Evolutionary conservation across 2,888 invertebrate species (phyloP), one percentile per base, ranked within the genome.

Genomic region (Coecobrya sp.): DNA sequence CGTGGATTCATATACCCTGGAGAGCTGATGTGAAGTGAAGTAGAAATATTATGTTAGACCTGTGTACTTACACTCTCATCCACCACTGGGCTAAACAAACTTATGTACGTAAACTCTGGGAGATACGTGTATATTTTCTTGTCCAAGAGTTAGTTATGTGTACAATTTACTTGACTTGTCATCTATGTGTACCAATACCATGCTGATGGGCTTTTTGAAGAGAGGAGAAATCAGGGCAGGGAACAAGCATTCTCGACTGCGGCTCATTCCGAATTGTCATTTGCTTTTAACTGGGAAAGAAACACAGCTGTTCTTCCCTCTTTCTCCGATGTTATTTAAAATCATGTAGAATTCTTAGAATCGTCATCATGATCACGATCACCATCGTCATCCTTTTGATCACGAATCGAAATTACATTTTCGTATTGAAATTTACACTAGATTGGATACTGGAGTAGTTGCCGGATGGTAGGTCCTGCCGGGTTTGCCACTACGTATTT

Each of bases 401-500:
- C 79, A 79, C 52, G 52, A 79, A 8, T 79, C 19, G 79, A 79
- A 52, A 79, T 79, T 49, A 79, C 79, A 52, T 79, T 79, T 79
- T 25, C 52, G 25, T 25, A 76, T 45, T 45, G 76, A 76, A 76
- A 73, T 42, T 73, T 22, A 49, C 49, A 16, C 16, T 79, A 79
- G 79, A 79, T 52, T 79, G 49, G n/a, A 52, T 76, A 49, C 11
- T 76, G 22, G 16, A 76, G 49, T 10, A 27, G 65, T 65, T 59
- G 19, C 19, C 59, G 59, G 19, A 59, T 73, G 19, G 13, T 49
- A 25, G n/a, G 36, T 73, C 5, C 70, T 65, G n/a, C 19, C 27
- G 27, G 13, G 27, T 42, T 7, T 73, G 70, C 11, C 13, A 30
- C 16, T 22, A 62, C 27, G 11, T 36, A 19, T 42, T 73, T 42